Conservation (phyloP, 2,113 vertebrate species). For the Corydoras sp. region DNA sequence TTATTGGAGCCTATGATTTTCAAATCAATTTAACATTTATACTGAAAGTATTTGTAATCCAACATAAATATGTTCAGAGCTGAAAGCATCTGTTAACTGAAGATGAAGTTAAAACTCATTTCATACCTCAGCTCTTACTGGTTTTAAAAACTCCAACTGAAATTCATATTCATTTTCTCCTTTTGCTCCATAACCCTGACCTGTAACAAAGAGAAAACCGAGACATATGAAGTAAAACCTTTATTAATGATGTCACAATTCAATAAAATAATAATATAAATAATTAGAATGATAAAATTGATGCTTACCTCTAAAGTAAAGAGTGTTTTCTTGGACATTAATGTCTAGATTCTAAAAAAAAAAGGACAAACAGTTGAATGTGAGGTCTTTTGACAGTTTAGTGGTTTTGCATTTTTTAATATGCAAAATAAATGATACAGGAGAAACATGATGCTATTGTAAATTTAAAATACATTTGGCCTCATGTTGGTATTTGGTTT, state of each 20-base stretch:
- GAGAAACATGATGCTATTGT: background rate
- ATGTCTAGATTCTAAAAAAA: constrained; percentile 46
- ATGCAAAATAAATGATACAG: background rate
- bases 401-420: constrained; percentile 1
- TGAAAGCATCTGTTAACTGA: no score
- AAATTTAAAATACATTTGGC: background rate
- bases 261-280: background rate
- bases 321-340: constrained; percentile 73
- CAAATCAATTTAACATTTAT: no score
- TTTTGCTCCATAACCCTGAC: constrained; percentile 87
- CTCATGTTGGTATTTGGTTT: no score
- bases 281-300: no score
- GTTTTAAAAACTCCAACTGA: constrained; percentile 78
- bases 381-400: constrained; percentile 4
- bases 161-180: constrained; percentile 90
- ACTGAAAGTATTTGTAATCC: no score
- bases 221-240: background rate
- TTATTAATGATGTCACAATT: background rate
- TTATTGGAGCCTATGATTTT: no score
- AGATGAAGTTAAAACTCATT: no score
- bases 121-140: constrained; percentile 79
- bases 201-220: constrained; percentile 57
- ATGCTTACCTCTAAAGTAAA: constrained; percentile 79
- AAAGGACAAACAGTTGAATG: background rate
- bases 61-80: no score